Base-by-base conservation (phyloP, 2,888 invertebrate species). In the Stenodera caucasica region DNA sequence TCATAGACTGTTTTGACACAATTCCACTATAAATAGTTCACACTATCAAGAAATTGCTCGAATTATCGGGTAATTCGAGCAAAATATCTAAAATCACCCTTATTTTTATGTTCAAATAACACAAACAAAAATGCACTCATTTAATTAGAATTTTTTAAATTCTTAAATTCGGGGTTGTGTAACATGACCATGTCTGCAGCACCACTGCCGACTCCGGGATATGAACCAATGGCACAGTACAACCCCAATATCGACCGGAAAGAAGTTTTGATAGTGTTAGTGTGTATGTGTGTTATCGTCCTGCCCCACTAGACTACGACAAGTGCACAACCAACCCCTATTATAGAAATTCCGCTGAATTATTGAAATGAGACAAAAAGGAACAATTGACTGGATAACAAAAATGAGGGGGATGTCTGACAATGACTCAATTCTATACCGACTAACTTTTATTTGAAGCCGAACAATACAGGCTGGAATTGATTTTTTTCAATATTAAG, bases 241-340 rank as follows among this genome's bases (percentile, higher is more conserved):
- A 72, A 74, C 78, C 77, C 78, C 73, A 72, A 66, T 80, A 80
- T 80, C 78, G 80, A 80, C 73, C 77, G 75, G 78, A 79, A 79
- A 75, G 70, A 71, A 77, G 73, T 73, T 78, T 79, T 76, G 77
- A 78, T 77, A 72, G 51, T 53, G 45, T 52, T 14, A 50, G 54
- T 60, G 53, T 35, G 2, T 12, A 7, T 35, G 14, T 37, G 14
- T 37, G 15, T 6, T 40, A 40, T 1, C 18, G 40, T 40, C 40
- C 40, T 40, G 40, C 40, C 18, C 18, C 40, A 40, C 40, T 40
- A 40, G 21, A 12, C 7, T 23, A 5, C 54, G 49, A 57, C 50
- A 57, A 49, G 49, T 57, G 57, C 33, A 50, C 40, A 40, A 9
- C 21, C 9, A 40, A 7, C 32, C 51, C 32, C 49, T 15, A n/a